Conservation (phyloP, 2,113 vertebrate species). For the Pantherophis guttatus region DNA sequence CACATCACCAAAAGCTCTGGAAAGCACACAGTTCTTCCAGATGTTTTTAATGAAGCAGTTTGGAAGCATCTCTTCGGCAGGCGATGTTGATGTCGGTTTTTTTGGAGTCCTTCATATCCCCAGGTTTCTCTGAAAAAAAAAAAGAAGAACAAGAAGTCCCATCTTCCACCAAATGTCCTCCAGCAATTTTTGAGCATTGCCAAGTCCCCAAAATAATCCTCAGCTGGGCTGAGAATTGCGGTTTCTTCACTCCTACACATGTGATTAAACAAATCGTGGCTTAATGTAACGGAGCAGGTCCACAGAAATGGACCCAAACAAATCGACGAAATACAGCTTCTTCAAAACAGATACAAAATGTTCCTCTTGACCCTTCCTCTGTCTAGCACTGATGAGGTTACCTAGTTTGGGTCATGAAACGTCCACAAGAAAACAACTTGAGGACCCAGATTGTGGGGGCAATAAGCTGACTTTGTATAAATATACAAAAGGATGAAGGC, state of each 20-base stretch:
- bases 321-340: neutral
- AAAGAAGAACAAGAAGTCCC: neutral
- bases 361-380: neutral
- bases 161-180: neutral
- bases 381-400: neutral
- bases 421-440: neutral
- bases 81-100: constrained; percentile 11
- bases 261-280: neutral
- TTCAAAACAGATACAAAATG: neutral
- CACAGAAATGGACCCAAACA: neutral
- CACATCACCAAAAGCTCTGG: constrained; percentile 58
- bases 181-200: neutral
- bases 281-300: neutral
- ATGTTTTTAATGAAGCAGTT: constrained; percentile 72
- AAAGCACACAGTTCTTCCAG: constrained; percentile 65
- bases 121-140: neutral
- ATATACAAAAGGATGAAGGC: too few species aligned
- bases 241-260: neutral
- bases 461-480: too few species aligned
- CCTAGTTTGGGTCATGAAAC: neutral
- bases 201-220: neutral
- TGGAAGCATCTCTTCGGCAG: constrained; percentile 69
- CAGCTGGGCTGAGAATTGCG: neutral
- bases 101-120: neutral
- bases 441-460: too few species aligned